phyloP scores from a whole-genome alignment of 2,888 invertebrate genomes.

The Adelphocoris suturalis region DNA sequence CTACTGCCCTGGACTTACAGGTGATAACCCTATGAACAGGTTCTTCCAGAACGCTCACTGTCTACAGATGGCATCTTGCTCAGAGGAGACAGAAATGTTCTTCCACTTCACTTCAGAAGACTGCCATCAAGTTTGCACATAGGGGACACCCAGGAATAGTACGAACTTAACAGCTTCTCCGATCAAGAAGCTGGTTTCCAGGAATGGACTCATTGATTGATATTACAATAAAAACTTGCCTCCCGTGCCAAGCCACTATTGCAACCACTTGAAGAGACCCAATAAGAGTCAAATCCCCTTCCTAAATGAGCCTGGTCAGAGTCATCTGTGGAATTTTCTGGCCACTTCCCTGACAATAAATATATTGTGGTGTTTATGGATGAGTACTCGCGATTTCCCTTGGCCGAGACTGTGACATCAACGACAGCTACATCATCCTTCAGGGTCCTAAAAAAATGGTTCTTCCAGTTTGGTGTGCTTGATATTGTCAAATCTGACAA shows the following conservation, averaged over 20 bases:
- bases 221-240: neutral
- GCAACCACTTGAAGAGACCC: neutral
- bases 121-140: neutral
- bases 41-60: neutral
- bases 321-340: neutral
- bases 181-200: neutral
- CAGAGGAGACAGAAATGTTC: constrained; percentile 10
- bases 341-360: neutral
- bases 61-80: constrained; percentile 24
- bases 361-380: constrained; percentile 14
- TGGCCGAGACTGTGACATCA: neutral
- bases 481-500: too few relatives aligned
- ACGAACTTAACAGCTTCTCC: neutral
- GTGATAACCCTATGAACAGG: too few relatives aligned
- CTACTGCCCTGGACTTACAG: too few relatives aligned
- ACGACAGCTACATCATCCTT: neutral
- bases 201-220: neutral
- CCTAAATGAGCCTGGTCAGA: neutral
- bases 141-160: constrained; percentile 41
- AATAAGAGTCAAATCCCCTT: neutral
- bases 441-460: neutral
- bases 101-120: neutral
- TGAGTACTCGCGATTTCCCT: neutral
- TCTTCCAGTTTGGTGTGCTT: constrained; percentile 31
- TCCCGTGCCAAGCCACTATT: neutral